Percentiles rank a stretch among this genome's conserved stretches.
Evolutionary conservation across 1,140 invertebrate genomes (phyloP).

Genomic region (Euborellia annulipes): DNA sequence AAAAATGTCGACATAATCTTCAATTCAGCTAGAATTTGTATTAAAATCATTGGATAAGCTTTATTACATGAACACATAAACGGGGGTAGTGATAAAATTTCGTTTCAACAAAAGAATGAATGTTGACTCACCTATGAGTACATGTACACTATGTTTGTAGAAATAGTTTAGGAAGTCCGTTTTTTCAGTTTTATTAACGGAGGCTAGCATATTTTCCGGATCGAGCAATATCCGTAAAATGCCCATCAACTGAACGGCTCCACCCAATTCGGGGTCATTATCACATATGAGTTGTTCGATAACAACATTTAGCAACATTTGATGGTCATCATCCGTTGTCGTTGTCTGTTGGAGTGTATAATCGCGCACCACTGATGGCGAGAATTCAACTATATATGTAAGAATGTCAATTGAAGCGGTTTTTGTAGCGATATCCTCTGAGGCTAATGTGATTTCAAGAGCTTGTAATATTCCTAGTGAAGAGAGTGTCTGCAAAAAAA

Average conservation of each 20-base stretch:
- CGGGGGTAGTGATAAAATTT: too few relatives aligned
- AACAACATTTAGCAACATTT: constrained; percentile 90
- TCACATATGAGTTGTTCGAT: constrained; percentile 91
- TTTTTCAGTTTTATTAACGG: constrained; percentile 90
- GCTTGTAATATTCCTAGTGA: constrained; percentile 84
- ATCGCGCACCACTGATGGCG: constrained; percentile 91
- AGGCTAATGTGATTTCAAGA: constrained; percentile 83
- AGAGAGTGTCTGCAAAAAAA: constrained; percentile 57
- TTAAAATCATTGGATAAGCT: too few relatives aligned
- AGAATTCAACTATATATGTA: constrained; percentile 96
- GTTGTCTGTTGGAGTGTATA: constrained; percentile 86
- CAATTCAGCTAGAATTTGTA: too few relatives aligned
- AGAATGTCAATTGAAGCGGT: constrained; percentile 94
- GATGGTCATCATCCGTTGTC: constrained; percentile 81
- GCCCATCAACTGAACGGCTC: constrained; percentile 88
- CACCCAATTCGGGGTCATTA: constrained; percentile 78
- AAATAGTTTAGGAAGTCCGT: constrained; percentile 97
- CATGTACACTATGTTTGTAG: constrained; percentile 95
- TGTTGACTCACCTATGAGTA: constrained; percentile 57
- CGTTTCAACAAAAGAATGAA: too few relatives aligned
- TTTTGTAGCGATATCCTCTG: constrained; percentile 87
- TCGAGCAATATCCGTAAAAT: constrained; percentile 87
- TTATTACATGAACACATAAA: too few relatives aligned
- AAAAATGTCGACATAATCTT: too few relatives aligned
- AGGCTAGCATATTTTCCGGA: constrained; percentile 95